Evolutionary conservation across 1,140 invertebrate species (phyloP).

Genomic region (Drosophila sp.): DNA sequence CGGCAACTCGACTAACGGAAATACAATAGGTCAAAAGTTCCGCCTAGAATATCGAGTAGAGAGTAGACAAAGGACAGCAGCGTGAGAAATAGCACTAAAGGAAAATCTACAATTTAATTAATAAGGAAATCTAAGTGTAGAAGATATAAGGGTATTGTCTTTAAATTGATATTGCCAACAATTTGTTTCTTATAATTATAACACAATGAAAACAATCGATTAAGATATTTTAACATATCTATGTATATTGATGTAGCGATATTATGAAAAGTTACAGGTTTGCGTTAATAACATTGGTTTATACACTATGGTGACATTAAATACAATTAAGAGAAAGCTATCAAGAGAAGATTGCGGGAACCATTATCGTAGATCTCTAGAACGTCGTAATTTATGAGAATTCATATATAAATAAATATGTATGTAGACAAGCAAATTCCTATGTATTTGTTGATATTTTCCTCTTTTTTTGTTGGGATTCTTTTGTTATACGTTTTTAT

Average conservation of each 20-base stretch:
- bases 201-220: too few relatives aligned
- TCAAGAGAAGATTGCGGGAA: background rate
- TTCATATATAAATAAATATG: conserved; percentile 54
- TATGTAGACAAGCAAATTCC: conserved; percentile 4
- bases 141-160: too few relatives aligned
- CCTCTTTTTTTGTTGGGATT: conserved; percentile 48
- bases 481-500: conserved; percentile 74
- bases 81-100: background rate
- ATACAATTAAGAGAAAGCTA: conserved; percentile 16
- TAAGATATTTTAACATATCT: too few relatives aligned
- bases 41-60: background rate
- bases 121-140: background rate
- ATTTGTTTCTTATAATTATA: too few relatives aligned
- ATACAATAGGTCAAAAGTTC: conserved; percentile 6
- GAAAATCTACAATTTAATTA: background rate
- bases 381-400: conserved; percentile 66
- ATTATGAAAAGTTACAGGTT: too few relatives aligned
- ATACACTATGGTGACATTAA: conserved; percentile 54
- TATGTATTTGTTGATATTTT: conserved; percentile 26
- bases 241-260: too few relatives aligned
- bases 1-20: conserved; percentile 29
- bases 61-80: background rate
- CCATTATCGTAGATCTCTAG: conserved; percentile 50
- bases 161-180: too few relatives aligned
- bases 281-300: too few relatives aligned